Conservation (phyloP, 2,888 invertebrate genomes). For the Penaeus monodon region DNA sequence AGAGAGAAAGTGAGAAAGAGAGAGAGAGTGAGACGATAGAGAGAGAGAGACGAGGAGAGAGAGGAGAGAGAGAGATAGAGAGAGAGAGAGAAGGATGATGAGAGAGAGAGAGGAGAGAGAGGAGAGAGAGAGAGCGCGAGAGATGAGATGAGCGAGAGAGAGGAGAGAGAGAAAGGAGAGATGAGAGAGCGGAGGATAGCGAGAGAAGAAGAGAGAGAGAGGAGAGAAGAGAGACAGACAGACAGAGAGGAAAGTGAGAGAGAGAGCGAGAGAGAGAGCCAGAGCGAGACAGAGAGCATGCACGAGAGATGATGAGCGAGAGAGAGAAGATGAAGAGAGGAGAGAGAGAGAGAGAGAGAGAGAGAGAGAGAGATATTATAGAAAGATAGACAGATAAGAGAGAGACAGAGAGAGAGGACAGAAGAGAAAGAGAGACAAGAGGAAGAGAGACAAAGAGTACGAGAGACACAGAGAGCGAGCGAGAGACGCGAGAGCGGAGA, state of each 20-base stretch:
- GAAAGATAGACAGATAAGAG: background rate
- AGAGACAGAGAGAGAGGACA: background rate
- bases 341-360: background rate
- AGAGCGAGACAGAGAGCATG: background rate
- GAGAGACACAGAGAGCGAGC: conserved; percentile 17
- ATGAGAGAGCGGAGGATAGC: background rate
- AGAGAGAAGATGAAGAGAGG: background rate
- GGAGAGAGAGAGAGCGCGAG: background rate
- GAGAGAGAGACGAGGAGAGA: too few species aligned
- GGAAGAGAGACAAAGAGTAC: background rate
- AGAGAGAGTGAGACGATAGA: too few species aligned
- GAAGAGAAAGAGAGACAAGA: background rate
- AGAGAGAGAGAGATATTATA: background rate
- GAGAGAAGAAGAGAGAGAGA: background rate
- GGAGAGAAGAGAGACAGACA: background rate
- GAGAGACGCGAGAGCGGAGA: background rate
- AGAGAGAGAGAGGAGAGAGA: background rate
- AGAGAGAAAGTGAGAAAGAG: too few species aligned
- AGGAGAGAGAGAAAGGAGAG: background rate
- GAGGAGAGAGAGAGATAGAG: too few species aligned
- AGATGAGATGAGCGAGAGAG: too few species aligned
- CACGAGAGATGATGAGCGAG: background rate
- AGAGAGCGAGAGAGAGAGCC: background rate
- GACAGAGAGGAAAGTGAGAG: background rate
- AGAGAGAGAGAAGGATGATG: too few species aligned